phyloP scores from a whole-genome alignment of 2,888 invertebrate genomes.

The Didymodactylos carnosus region DNA sequence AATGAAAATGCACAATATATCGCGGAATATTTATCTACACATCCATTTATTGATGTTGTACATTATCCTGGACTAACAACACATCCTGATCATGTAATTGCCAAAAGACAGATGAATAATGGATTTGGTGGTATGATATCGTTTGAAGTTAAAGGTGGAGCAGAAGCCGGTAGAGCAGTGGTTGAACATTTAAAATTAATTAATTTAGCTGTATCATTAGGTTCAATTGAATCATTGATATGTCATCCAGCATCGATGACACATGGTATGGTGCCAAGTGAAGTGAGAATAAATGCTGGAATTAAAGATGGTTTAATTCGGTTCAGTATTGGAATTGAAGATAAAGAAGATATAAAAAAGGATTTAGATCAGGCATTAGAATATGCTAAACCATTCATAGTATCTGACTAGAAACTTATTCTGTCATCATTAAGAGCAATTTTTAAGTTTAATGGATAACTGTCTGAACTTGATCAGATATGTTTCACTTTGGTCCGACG shows the following conservation, averaged over 20 bases:
- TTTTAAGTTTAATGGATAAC: no score
- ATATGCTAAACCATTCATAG: no score
- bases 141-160: conserved; percentile 59
- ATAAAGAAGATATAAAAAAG: no score
- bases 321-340: no score
- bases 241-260: conserved; percentile 85
- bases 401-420: no score
- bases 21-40: conserved; percentile 58
- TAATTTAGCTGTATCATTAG: conserved; percentile 62
- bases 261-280: no score
- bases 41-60: conserved; percentile 50
- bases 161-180: conserved; percentile 52
- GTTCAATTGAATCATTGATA: conserved; percentile 78
- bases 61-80: conserved; percentile 48
- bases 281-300: no score
- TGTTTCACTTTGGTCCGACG: no score
- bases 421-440: no score
- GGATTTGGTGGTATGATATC: conserved; percentile 81
- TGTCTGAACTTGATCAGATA: no score
- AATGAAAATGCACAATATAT: conserved; percentile 54
- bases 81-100: conserved; percentile 25
- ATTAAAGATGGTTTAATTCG: no score
- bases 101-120: conserved; percentile 50
- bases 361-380: no score
- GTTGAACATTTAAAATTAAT: conserved; percentile 23